Evolutionary conservation across 2,113 vertebrate species (phyloP), one percentile per base, ranked within the genome.

Genomic region (Ondatra zibethicus): DNA sequence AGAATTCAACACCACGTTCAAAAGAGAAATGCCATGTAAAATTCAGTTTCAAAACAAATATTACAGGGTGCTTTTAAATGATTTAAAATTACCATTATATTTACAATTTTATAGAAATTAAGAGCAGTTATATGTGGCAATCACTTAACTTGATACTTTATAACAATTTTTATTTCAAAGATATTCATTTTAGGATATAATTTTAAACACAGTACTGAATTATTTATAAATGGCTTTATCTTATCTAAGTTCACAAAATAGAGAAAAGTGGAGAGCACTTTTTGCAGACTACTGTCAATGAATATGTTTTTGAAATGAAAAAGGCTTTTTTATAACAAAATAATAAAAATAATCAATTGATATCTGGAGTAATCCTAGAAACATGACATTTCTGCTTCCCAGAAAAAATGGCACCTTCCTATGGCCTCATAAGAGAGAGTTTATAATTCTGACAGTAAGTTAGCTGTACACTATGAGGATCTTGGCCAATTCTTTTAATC

Each of bases 211-310:
- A 77, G 23, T 42, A 85, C 13, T 52, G 11, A 94, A 85, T 80
- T 89, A 88, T 63, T 31, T 27, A 70, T 33, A 61, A 6, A 63
- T 95, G 77, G 45, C 4, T 91, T 68, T 45, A 11, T 61, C 25
- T 47, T 91, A 80, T 94, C 52, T 73, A 80, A 96, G 31, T 50
- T 89, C 27, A 95, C 36, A 31, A 91, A 84, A 95, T 77, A 50
- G 63, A 89, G 29, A 47, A 90, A 95, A n/a, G 23, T 36, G 88
- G 50, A 77, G 25, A 92, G 29, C 3, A 88, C 81, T 52, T 39
- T 16, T 91, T 94, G 13, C 8, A 78, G 88, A 45, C 39, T 94
- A 85, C 50, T 91, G 4, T 81, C 61, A 95, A 11, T 66, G 66
- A 85, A 70, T n/a, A 42, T 68, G 65, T 89, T 73, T 94, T 45